Evolutionary conservation across 2,797 vertebrate species (phyloP).

Genomic region (Pantherophis alleghaniensis): DNA sequence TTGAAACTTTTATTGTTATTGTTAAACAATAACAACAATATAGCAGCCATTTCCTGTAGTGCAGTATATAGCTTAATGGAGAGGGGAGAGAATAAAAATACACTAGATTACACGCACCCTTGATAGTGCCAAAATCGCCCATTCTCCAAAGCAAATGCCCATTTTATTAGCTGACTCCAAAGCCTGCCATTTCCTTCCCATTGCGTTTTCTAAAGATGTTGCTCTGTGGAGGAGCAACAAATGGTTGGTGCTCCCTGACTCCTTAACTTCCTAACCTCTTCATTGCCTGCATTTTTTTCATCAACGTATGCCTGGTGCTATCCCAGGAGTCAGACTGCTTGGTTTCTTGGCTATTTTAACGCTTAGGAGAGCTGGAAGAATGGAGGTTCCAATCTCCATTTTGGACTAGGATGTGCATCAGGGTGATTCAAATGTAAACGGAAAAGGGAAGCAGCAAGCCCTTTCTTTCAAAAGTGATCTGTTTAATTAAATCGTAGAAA

Average conservation of each 20-base stretch:
- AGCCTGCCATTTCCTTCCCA: background rate
- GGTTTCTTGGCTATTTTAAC: background rate
- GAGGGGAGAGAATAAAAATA: background rate
- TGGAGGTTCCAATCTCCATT: background rate
- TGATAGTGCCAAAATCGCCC: background rate
- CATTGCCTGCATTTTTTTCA: background rate
- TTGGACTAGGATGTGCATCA: background rate
- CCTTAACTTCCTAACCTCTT: background rate
- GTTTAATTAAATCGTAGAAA: background rate
- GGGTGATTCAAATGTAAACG: slow-evolving; percentile 2
- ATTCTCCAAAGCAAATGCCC: background rate
- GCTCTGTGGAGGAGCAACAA: background rate
- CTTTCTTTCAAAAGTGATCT: slow-evolving; percentile 20
- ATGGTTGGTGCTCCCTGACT: background rate
- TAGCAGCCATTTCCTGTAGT: background rate
- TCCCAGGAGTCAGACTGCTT: background rate
- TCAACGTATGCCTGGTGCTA: accelerated
- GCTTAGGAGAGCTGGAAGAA: background rate
- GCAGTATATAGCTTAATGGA: background rate
- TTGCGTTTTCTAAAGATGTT: slow-evolving; percentile 6
- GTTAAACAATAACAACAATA: background rate
- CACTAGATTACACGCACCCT: background rate
- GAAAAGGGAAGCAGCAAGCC: background rate
- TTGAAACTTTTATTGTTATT: background rate
- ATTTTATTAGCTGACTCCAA: background rate